Evolutionary conservation across 2,888 invertebrate genomes (phyloP), one percentile per base, ranked within the genome.

Genomic region (Aphodius sticticus): DNA sequence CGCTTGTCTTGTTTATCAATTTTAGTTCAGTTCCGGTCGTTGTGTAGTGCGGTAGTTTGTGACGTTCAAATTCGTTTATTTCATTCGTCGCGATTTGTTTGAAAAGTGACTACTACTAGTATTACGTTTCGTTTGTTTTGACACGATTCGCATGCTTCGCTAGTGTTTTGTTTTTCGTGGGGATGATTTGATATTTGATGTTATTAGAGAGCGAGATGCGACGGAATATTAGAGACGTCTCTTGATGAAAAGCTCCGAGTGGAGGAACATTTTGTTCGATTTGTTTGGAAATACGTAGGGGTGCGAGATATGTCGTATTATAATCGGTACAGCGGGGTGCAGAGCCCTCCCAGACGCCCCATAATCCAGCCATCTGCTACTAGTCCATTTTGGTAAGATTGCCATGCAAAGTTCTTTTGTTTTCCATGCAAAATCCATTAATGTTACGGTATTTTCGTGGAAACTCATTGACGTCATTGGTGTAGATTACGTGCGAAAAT

Each of bases 311-410:
- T 71, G 71, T 71, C 71, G 36, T 74, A 26, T 35, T 36, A 74
- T 36, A 35, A 74, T 35, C 6, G 35, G n/a, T 26, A 35, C 70
- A 83, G 82, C 78, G 85, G 84, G 76, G 82, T 85, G 79, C 82
- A 84, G 16, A 86, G 84, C 77, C 87, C 87, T 74, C 86, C 87
- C 6, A 85, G 84, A 80, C 86, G 86, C 82, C 86, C 86, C 37
- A 83, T 86, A n/a, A 84, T 86, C 77, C 84, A 86, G 77, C 86
- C 86, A 77, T 86, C 87, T 80, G 86, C 87, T 37, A 86, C 85
- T 70, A 86, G 86, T 81, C 88, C 88, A 6, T 88, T 88, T 85
- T 87, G 87, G 88, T 88, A 83, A 88, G 87, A 83, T 69, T 53
- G 7, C 70, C n/a, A 77, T 35, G 26, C 15, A 37, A 69, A 69